Percentiles rank a stretch among this genome's conserved stretches.
These are phyloP conservation scores for Calliphora vomitoria DNA, from an alignment of 2,888 invertebrate species.

Conservation along the genomic window DNA sequence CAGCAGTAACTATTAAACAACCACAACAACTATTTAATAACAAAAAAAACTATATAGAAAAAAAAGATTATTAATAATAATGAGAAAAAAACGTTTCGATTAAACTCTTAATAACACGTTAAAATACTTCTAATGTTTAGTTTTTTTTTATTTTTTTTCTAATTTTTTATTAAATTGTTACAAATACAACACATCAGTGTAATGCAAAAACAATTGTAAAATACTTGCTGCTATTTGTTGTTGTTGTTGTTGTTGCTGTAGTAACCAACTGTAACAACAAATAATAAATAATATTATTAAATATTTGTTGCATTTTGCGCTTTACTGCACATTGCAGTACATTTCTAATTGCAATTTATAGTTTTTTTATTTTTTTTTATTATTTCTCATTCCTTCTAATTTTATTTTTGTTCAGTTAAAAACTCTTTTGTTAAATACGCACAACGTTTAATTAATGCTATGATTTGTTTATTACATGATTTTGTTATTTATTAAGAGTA, in stretches of 20 bases:
- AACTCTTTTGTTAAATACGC: slow-evolving; percentile 64
- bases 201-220: slow-evolving; percentile 37
- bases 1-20: slow-evolving; percentile 45
- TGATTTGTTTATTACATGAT: slow-evolving; percentile 5
- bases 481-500: slow-evolving; percentile 15
- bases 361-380: background rate
- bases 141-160: background rate
- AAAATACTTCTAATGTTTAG: slow-evolving; percentile 64
- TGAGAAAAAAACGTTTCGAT: slow-evolving; percentile 74
- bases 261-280: slow-evolving; percentile 48
- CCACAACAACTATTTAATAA: slow-evolving; percentile 45
- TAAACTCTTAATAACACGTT: slow-evolving; percentile 76
- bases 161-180: slow-evolving; percentile 48
- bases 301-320: slow-evolving; percentile 74
- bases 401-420: slow-evolving; percentile 10
- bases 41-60: background rate
- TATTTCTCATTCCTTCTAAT: background rate
- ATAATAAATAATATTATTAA: slow-evolving; percentile 49
- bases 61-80: slow-evolving; percentile 61
- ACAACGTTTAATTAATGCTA: slow-evolving; percentile 61
- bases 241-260: slow-evolving; percentile 53
- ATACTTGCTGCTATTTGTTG: slow-evolving; percentile 38
- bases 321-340: slow-evolving; percentile 71
- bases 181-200: slow-evolving; percentile 46
- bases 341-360: slow-evolving; percentile 58